These are phyloP conservation scores for Muscidifurax raptorellus DNA, from an alignment of 1,140 invertebrate genomes.

Conservation along the genomic window DNA sequence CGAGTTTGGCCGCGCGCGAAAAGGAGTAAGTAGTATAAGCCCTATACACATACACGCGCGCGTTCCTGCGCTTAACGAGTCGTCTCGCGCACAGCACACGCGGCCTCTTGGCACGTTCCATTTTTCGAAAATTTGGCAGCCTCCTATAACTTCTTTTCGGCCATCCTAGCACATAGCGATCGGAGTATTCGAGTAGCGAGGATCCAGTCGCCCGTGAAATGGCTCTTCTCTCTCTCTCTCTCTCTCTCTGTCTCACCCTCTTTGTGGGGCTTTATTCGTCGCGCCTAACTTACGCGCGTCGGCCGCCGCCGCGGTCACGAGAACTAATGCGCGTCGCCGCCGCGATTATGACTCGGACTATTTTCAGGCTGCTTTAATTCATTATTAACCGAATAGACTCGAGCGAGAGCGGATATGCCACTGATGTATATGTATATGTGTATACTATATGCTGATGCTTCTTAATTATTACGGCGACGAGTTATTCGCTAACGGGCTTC, in stretches of 20 bases:
- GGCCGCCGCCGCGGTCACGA: neutral
- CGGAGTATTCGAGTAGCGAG: neutral
- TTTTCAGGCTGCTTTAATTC: neutral
- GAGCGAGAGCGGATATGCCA: neutral
- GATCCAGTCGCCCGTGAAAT: slow-evolving; percentile 39
- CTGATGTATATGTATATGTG: too few relatives aligned
- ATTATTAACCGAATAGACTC: neutral
- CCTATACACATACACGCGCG: too few relatives aligned
- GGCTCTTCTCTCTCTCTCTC: neutral
- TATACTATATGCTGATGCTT: neutral
- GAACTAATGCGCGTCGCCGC: neutral
- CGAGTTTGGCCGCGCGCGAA: neutral
- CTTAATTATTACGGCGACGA: slow-evolving; percentile 4
- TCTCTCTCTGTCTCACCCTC: neutral
- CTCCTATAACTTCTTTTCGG: neutral
- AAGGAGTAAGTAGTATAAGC: neutral
- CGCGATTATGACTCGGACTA: neutral
- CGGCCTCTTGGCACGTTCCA: neutral
- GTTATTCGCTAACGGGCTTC: neutral
- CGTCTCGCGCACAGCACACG: neutral
- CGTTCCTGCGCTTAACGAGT: slow-evolving; percentile 2
- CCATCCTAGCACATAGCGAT: neutral
- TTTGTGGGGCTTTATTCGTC: neutral
- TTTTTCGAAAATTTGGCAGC: slow-evolving; percentile 32
- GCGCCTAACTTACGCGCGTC: neutral